phyloP scores from a whole-genome alignment of 2,797 vertebrate species.

The Bovichtus diacanthus region DNA sequence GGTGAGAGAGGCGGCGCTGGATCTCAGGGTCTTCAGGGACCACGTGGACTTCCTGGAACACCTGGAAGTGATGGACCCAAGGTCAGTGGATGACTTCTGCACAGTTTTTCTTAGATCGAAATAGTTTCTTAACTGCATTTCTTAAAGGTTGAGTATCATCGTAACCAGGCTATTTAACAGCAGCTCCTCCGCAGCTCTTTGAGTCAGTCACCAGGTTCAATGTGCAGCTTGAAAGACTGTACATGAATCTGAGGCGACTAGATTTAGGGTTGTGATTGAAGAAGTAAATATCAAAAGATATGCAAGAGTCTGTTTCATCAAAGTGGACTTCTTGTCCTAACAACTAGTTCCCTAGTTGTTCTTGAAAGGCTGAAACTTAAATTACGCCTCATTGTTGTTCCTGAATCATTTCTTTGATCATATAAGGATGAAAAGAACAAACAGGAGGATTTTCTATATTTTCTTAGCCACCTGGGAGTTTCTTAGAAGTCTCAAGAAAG shows the following conservation, averaged over 20 bases:
- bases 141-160: no score
- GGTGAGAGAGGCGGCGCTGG: slow-evolving; percentile 96
- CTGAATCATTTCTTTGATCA: no score
- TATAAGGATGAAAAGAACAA: no score
- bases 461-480: no score
- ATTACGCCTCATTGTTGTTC: not conserved
- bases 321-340: not conserved
- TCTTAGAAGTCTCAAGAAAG: no score
- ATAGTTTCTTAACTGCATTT: no score
- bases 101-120: not conserved
- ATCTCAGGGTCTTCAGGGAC: slow-evolving; percentile 93
- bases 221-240: not conserved
- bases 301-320: not conserved
- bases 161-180: no score
- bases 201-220: no score
- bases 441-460: no score
- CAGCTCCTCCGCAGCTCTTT: no score
- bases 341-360: not conserved
- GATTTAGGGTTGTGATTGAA: not conserved
- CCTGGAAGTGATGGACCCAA: slow-evolving; percentile 97
- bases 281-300: not conserved
- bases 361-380: not conserved
- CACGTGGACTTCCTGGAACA: slow-evolving; percentile 95
- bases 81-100: slow-evolving; percentile 78
- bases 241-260: not conserved